Conservation (phyloP, 2,888 invertebrate species). For the Ptychoptera albimana region DNA sequence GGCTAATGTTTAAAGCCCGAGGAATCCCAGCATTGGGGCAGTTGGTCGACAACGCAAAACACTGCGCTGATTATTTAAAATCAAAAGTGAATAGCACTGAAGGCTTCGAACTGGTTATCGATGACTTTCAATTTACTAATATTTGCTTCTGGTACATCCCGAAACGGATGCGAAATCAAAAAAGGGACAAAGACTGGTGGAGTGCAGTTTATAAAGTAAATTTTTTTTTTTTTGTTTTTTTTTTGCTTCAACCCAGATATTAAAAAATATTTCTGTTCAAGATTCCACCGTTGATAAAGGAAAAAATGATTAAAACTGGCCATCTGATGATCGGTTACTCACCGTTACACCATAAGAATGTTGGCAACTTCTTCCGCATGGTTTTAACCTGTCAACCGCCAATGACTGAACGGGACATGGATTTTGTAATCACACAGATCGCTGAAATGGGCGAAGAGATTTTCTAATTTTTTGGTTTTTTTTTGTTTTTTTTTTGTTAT, state of each 20-base stretch:
- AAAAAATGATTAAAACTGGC: conserved; percentile 45
- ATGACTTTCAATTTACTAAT: conserved; percentile 58
- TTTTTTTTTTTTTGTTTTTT: conserved; percentile 5
- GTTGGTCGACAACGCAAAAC: conserved; percentile 49
- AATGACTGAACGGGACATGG: conserved; percentile 38
- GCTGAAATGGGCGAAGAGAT: conserved; percentile 38
- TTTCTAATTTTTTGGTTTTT: conserved; percentile 12
- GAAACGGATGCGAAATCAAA: conserved; percentile 25
- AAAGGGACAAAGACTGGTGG: conserved; percentile 36
- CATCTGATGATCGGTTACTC: conserved; percentile 62
- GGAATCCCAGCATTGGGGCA: conserved; percentile 43
- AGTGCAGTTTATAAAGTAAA: conserved; percentile 29
- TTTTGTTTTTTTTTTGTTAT: not conserved
- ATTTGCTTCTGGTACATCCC: conserved; percentile 85
- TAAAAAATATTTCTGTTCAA: conserved; percentile 21
- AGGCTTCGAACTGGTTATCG: conserved; percentile 46
- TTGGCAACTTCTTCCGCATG: conserved; percentile 62
- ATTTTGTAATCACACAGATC: conserved; percentile 46
- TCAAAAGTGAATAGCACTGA: conserved; percentile 33
- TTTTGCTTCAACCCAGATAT: not conserved
- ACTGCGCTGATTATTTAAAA: conserved; percentile 40
- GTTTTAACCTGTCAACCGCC: conserved; percentile 57
- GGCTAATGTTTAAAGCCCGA: conserved; percentile 81
- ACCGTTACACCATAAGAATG: conserved; percentile 41
- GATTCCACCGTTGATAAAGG: conserved; percentile 53